Conservation (phyloP, 2,797 vertebrate genomes). For the Oryzias sinensis region DNA sequence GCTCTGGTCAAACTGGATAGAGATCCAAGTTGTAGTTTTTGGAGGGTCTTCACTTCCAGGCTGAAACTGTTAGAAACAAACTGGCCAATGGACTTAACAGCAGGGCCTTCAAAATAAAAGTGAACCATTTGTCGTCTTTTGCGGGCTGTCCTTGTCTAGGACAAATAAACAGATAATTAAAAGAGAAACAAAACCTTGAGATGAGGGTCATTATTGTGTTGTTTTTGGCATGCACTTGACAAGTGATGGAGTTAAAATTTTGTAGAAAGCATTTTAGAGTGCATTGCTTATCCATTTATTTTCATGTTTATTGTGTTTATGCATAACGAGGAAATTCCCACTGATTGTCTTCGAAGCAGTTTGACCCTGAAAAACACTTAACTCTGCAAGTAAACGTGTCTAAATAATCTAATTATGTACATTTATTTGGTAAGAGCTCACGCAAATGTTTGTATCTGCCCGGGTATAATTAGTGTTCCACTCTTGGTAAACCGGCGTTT, state of each 20-base stretch:
- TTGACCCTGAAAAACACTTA: neutral
- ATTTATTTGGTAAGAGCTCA: slow-evolving; percentile 14
- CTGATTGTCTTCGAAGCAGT: slow-evolving; percentile 22
- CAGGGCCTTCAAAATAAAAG: slow-evolving; percentile 11
- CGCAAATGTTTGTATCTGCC: slow-evolving; percentile 30
- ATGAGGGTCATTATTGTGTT: neutral
- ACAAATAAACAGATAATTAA: too few relatives aligned
- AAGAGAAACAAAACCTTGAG: neutral
- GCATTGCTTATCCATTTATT: too few relatives aligned
- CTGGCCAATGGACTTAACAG: slow-evolving; percentile 56
- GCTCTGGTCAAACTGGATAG: slow-evolving; percentile 25
- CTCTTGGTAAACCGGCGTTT: slow-evolving; percentile 34
- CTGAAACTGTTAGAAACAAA: slow-evolving; percentile 76
- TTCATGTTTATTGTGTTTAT: slow-evolving; percentile 16
- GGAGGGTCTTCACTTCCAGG: slow-evolving; percentile 66
- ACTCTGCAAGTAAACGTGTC: too few relatives aligned
- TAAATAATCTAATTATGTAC: neutral
- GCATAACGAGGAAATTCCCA: neutral
- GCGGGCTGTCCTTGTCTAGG: too few relatives aligned
- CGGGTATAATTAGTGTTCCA: slow-evolving; percentile 19
- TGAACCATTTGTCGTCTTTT: too few relatives aligned
- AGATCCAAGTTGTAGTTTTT: slow-evolving; percentile 57
- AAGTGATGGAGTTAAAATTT: too few relatives aligned
- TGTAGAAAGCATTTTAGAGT: too few relatives aligned
- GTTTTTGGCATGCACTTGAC: neutral